Base-by-base conservation (phyloP, 2,113 vertebrate genomes). In the Callorhinus ursinus region DNA sequence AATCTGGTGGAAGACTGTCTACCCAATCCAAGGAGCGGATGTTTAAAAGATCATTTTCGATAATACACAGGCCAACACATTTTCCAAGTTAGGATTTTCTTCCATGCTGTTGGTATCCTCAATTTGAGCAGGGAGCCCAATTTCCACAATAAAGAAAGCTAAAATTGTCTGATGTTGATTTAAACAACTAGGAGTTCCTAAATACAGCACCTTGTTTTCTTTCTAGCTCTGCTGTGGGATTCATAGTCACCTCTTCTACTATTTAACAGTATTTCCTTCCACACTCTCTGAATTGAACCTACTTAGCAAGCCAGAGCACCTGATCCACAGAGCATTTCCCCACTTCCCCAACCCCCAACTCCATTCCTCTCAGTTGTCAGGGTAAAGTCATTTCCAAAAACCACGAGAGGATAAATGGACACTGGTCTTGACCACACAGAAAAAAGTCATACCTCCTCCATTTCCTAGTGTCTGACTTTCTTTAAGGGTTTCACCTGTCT, bases 381-480 rank as follows among this genome's bases (percentile, higher is more conserved):
- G 22, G 69, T 96, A 96, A 97, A 92, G 19, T 77, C 80, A 51
- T 87, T 87, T 84, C 88, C 42, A 81, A 42, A 7, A 9, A 51
- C 63, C 69, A 81, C 24, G 16, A 91, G 83, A 92, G 39, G 7
- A 7, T 65, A 59, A 95, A 89, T 74, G 31, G 31, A 94, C 97
- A 95, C 4, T 26, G 24, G 21, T 53, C 49, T 63, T n/a, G 16
- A 80, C 3, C 92, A 19, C 7, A 94, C 42, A 39, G 51, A 63
- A 49, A 97, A 51, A 14, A 12, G 19, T 59, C 10, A 2, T 63
- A 16, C 72, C 53, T n/a, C 67, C 88, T 77, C 82, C 39, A 81
- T 96, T 95, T 96, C 72, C 84, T 49, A 90, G 90, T 59, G 63
- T 16, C 94, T 49, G 36, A 94, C 22, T 82, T 94, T 81, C 92